phyloP scores from a whole-genome alignment of 2,888 invertebrate species.

The Dynastes tityus region DNA sequence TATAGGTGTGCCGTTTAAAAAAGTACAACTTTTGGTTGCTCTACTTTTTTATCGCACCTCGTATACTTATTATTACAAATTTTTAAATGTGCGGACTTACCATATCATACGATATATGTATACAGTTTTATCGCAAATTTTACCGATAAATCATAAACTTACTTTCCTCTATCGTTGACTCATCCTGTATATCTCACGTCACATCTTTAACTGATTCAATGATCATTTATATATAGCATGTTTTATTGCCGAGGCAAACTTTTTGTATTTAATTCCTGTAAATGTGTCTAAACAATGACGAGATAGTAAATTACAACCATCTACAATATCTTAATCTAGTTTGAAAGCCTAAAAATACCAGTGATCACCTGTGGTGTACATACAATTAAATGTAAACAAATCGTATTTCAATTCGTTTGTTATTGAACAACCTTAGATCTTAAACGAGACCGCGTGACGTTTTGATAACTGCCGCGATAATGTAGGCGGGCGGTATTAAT shows the following conservation, averaged over 20 bases:
- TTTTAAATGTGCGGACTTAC: too few relatives aligned
- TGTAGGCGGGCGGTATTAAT: slow-evolving; percentile 13
- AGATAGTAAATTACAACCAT: slow-evolving; percentile 13
- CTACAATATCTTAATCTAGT: not conserved
- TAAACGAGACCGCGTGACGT: slow-evolving; percentile 29
- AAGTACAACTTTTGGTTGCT: too few relatives aligned
- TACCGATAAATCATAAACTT: too few relatives aligned
- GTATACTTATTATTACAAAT: too few relatives aligned
- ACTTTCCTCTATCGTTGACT: too few relatives aligned
- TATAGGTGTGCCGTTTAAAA: too few relatives aligned
- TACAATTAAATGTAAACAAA: slow-evolving; percentile 21
- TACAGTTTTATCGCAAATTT: too few relatives aligned
- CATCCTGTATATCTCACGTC: too few relatives aligned
- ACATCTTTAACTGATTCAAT: too few relatives aligned
- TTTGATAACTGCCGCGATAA: slow-evolving; percentile 16
- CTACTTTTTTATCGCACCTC: too few relatives aligned
- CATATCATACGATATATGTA: too few relatives aligned
- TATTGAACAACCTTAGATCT: slow-evolving; percentile 7
- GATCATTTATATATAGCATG: not conserved
- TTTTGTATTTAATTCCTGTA: slow-evolving; percentile 1
- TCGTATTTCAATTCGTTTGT: slow-evolving; percentile 18
- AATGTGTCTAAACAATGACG: not conserved
- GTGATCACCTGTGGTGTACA: slow-evolving; percentile 3
- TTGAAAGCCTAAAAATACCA: slow-evolving; percentile 18
- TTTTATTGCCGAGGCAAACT: not conserved